Percentiles rank a stretch among this genome's conserved stretches.
phyloP scores from a whole-genome alignment of 1,140 invertebrate genomes.

The Cephus cinctus region DNA sequence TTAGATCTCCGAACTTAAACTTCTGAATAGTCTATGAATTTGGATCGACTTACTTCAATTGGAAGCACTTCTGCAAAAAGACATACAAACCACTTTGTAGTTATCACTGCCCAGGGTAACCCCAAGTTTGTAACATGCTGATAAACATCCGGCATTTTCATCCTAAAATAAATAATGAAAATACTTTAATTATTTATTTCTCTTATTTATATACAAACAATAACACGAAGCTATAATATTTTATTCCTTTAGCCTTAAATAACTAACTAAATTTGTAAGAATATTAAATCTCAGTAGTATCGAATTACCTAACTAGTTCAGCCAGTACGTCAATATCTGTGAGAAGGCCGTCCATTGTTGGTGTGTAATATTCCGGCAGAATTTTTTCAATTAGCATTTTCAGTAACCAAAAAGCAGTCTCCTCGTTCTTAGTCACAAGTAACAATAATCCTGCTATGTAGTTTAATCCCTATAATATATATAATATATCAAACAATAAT shows the following conservation, averaged over 20 bases:
- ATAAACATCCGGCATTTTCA: conserved; percentile 77
- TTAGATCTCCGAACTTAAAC: conserved; percentile 13
- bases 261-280: conserved; percentile 6
- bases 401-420: conserved; percentile 88
- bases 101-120: conserved; percentile 82
- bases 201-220: no score
- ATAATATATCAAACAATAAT: conserved; percentile 4
- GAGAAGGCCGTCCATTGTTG: conserved; percentile 83
- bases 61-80: conserved; percentile 89
- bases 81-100: conserved; percentile 94
- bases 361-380: conserved; percentile 85
- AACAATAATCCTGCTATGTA: conserved; percentile 87
- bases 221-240: no score
- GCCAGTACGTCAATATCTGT: conserved; percentile 85
- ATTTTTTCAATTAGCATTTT: conserved; percentile 84
- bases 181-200: conserved; percentile 11
- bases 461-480: conserved; percentile 72
- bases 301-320: conserved; percentile 69
- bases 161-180: conserved; percentile 52
- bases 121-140: conserved; percentile 74
- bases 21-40: not conserved
- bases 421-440: conserved; percentile 83
- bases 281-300: conserved; percentile 3
- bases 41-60: conserved; percentile 64
- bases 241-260: no score